Evolutionary conservation across 2,888 invertebrate species (phyloP).

Genomic region (Andrena trimmerana): DNA sequence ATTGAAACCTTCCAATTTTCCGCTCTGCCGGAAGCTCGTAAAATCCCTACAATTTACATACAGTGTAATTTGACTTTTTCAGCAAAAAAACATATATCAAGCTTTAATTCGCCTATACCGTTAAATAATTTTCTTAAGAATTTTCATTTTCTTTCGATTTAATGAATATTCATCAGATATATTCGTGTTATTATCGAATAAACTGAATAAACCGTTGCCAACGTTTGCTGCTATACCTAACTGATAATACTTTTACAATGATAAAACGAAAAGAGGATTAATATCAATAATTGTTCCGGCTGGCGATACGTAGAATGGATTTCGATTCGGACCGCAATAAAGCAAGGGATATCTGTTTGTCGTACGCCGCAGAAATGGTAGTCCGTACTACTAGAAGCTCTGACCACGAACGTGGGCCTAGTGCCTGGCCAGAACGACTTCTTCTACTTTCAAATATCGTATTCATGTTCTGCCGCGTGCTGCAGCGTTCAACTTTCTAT

Average conservation of each 20-base stretch:
- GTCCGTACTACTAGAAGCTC: neutral
- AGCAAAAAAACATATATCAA: too few species aligned
- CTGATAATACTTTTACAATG: slow-evolving; percentile 13
- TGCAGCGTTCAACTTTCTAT: neutral
- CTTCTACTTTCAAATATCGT: neutral
- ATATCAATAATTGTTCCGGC: slow-evolving; percentile 15
- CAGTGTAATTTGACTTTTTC: neutral
- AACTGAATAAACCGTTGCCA: slow-evolving; percentile 6
- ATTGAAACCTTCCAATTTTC: neutral
- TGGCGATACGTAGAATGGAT: neutral
- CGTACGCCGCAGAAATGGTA: neutral
- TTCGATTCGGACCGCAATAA: neutral
- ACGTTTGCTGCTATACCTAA: neutral
- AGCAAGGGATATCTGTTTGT: slow-evolving; percentile 5
- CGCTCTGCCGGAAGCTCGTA: neutral
- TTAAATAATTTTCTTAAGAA: too few species aligned
- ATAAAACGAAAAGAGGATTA: slow-evolving; percentile 26
- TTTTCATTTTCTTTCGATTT: slow-evolving; percentile 15
- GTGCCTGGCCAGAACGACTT: neutral
- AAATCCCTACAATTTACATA: neutral
- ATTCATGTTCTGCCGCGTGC: neutral
- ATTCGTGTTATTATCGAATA: slow-evolving; percentile 21
- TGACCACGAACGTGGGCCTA: neutral
- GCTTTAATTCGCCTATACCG: neutral
- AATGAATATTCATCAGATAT: slow-evolving; percentile 33